Conservation (phyloP, 2,113 vertebrate genomes). For the Corythornis vintsioides region DNA sequence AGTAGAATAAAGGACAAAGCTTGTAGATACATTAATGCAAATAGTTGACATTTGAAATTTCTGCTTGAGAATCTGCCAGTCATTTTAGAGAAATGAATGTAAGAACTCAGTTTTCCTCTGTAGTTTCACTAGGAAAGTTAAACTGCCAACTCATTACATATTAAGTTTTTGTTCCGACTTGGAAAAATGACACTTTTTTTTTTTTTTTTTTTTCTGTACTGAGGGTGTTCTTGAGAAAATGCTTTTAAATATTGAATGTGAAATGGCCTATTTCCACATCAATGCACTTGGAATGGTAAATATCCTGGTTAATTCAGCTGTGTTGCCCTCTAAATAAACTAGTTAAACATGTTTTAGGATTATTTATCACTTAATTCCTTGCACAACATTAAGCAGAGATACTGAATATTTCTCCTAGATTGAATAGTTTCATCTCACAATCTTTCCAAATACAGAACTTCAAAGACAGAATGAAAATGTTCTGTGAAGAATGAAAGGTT, state of each 20-base stretch:
- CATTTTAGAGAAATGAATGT: neutral
- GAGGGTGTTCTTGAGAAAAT: neutral
- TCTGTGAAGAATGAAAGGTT: neutral
- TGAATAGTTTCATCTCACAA: neutral
- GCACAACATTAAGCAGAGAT: neutral
- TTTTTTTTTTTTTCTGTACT: neutral
- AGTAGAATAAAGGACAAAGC: neutral
- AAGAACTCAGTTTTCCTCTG: neutral
- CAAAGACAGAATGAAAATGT: neutral
- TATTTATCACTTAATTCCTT: constrained; percentile 16
- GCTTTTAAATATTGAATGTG: neutral
- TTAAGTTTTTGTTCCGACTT: neutral
- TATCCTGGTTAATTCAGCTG: neutral
- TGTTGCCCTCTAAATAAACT: neutral
- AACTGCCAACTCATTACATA: neutral
- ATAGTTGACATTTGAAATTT: neutral
- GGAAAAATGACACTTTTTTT: neutral
- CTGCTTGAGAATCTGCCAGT: neutral
- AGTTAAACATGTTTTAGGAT: neutral
- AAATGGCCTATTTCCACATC: neutral
- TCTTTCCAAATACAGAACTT: neutral
- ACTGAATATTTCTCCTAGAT: neutral
- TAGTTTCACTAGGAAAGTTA: neutral
- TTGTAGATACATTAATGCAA: neutral
- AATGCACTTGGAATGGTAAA: neutral